A percentile compares a stretch with the other conserved stretches of the same genome.
Evolutionary conservation across 2,888 invertebrate species (phyloP).

Genomic region (Megaustenia siamemsis): DNA sequence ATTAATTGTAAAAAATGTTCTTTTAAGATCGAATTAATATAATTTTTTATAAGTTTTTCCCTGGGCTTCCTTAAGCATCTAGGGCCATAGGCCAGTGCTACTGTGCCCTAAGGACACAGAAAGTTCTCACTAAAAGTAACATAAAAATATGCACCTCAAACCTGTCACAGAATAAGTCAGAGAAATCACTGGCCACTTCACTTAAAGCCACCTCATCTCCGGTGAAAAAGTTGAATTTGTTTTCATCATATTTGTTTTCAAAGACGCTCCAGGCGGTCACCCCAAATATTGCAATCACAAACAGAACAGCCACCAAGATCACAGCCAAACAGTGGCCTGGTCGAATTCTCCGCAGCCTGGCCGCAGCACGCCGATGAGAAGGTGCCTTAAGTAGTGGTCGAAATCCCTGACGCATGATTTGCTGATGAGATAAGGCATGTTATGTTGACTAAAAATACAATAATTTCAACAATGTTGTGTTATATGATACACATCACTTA

Average conservation of each 20-base stretch:
- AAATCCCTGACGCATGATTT: constrained; percentile 34
- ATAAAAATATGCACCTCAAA: constrained; percentile 34
- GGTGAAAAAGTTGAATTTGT: background rate
- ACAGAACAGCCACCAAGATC: background rate
- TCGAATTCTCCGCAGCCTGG: background rate
- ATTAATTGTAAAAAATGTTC: too few relatives aligned
- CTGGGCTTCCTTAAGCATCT: too few relatives aligned
- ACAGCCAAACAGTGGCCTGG: constrained; percentile 8
- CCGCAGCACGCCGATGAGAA: background rate
- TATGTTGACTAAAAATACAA: too few relatives aligned
- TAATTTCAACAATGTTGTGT: too few relatives aligned
- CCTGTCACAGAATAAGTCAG: constrained; percentile 20
- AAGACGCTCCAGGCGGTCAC: constrained; percentile 23
- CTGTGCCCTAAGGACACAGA: too few relatives aligned
- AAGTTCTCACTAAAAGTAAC: too few relatives aligned
- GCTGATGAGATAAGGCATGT: background rate
- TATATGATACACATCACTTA: too few relatives aligned
- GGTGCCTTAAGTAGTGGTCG: constrained; percentile 25
- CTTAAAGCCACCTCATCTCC: constrained; percentile 33
- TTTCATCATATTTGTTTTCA: constrained; percentile 14
- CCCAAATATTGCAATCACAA: constrained; percentile 38
- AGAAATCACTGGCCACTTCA: constrained; percentile 25
- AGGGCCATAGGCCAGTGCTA: too few relatives aligned
- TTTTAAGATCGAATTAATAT: too few relatives aligned
- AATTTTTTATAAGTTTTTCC: too few relatives aligned